Conservation (phyloP, 2,113 vertebrate species). For the Brachypteracias leptosomus region DNA sequence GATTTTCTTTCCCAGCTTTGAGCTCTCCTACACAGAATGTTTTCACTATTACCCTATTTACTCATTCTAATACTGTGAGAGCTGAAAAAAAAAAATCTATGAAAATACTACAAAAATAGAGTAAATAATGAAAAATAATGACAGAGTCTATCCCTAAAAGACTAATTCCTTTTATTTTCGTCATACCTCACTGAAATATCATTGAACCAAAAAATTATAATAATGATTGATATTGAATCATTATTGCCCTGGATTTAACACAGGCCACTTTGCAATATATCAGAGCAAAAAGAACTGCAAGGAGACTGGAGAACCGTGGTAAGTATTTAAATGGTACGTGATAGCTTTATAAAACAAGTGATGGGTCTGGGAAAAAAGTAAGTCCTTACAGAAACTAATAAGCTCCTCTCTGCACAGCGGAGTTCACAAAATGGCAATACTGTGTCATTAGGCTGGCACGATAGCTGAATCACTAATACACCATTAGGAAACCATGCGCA, state of each 20-base stretch:
- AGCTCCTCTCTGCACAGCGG: not conserved
- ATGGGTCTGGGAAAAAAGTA: not conserved
- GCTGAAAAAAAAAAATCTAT: not conserved
- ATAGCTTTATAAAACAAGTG: not conserved
- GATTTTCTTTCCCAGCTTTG: not conserved
- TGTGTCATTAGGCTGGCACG: not conserved
- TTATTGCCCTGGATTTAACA: not conserved
- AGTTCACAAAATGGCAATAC: slow-evolving; percentile 35
- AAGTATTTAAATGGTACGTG: slow-evolving; percentile 29
- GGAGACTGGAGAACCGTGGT: not conserved
- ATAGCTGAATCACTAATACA: not conserved
- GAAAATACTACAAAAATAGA: not conserved
- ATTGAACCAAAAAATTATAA: not conserved
- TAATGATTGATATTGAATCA: not conserved
- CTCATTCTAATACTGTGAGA: not conserved
- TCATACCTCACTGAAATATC: not conserved
- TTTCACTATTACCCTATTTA: not conserved
- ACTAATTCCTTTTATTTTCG: not conserved
- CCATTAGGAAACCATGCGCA: not conserved
- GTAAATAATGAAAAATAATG: not conserved
- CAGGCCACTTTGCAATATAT: slow-evolving; percentile 2
- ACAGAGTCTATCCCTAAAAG: not conserved
- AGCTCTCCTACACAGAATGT: not conserved
- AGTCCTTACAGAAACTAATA: slow-evolving; percentile 24
- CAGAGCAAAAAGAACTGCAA: slow-evolving; percentile 7